Evolutionary conservation across 2,113 vertebrate species (phyloP).

Genomic region (Pycnonotus jocosus): DNA sequence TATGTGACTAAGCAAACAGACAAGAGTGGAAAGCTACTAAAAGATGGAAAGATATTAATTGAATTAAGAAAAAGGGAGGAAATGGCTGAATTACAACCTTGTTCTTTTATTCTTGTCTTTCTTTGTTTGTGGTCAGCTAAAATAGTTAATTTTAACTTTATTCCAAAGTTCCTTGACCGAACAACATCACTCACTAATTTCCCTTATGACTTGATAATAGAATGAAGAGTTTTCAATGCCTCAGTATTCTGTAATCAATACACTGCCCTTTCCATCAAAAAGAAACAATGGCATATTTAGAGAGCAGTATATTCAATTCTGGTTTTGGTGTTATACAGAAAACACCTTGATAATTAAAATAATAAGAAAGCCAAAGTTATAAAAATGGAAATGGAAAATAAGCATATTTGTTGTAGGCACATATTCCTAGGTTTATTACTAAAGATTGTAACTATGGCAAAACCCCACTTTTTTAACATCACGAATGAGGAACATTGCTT

Average conservation of each 20-base stretch:
- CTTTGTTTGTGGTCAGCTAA: neutral
- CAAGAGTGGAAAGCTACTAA: neutral
- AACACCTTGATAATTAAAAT: neutral
- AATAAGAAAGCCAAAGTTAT: slow-evolving; percentile 23
- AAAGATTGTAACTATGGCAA: slow-evolving; percentile 54
- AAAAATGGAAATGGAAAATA: slow-evolving; percentile 53
- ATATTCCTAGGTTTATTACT: slow-evolving; percentile 51
- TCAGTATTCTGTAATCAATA: neutral
- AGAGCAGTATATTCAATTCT: neutral
- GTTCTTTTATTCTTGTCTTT: neutral
- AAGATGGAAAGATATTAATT: neutral
- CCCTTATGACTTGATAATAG: neutral
- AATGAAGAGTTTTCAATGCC: neutral
- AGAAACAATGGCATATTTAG: neutral
- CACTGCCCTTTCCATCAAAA: neutral
- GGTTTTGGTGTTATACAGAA: slow-evolving; percentile 2
- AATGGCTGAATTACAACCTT: neutral
- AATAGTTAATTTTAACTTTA: neutral
- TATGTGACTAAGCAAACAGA: neutral
- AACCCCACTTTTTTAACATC: slow-evolving; percentile 62
- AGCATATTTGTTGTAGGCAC: slow-evolving; percentile 33
- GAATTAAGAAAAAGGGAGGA: neutral
- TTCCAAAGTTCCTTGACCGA: neutral
- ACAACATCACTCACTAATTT: neutral
- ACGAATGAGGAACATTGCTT: slow-evolving; percentile 68